Conservation (phyloP, 2,888 invertebrate genomes). For the Chouioia cunea region DNA sequence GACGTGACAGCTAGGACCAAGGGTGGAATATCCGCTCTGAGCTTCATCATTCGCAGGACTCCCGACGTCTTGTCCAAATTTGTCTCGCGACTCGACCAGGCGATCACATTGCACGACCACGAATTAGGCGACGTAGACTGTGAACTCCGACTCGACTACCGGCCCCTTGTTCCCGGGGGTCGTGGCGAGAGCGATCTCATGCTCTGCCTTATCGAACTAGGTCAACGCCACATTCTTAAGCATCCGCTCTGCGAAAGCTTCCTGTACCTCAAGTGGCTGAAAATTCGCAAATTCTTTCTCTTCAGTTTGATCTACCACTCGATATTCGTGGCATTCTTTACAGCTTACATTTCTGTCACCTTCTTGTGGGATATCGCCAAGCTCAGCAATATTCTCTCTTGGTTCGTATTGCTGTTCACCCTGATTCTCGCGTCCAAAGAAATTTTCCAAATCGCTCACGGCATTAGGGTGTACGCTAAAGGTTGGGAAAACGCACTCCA, state of each 20-base stretch:
- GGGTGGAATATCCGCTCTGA: slow-evolving; percentile 83
- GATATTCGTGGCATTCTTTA: slow-evolving; percentile 81
- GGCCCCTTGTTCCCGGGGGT: slow-evolving; percentile 66
- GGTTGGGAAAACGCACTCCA: slow-evolving; percentile 91
- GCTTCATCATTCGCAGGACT: slow-evolving; percentile 86
- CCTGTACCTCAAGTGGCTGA: slow-evolving; percentile 84
- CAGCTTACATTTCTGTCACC: slow-evolving; percentile 78
- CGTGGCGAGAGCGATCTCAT: slow-evolving; percentile 71
- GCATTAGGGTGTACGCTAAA: slow-evolving; percentile 78
- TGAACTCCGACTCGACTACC: slow-evolving; percentile 79
- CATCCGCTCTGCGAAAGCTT: slow-evolving; percentile 90
- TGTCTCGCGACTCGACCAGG: slow-evolving; percentile 78
- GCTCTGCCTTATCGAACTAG: slow-evolving; percentile 79
- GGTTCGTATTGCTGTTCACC: slow-evolving; percentile 74
- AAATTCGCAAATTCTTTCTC: slow-evolving; percentile 85
- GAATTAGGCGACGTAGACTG: slow-evolving; percentile 90
- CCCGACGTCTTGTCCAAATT: slow-evolving; percentile 84
- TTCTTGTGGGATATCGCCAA: slow-evolving; percentile 68
- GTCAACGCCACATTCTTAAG: slow-evolving; percentile 82
- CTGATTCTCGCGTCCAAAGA: slow-evolving; percentile 79
- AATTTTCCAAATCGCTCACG: slow-evolving; percentile 82
- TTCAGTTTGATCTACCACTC: slow-evolving; percentile 84
- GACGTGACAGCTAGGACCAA: slow-evolving; percentile 86
- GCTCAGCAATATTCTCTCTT: slow-evolving; percentile 69
- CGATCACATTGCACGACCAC: slow-evolving; percentile 84